Evolutionary conservation across 2,113 vertebrate species (phyloP), one percentile per base, ranked within the genome.

Genomic region (Anhinga anhinga): DNA sequence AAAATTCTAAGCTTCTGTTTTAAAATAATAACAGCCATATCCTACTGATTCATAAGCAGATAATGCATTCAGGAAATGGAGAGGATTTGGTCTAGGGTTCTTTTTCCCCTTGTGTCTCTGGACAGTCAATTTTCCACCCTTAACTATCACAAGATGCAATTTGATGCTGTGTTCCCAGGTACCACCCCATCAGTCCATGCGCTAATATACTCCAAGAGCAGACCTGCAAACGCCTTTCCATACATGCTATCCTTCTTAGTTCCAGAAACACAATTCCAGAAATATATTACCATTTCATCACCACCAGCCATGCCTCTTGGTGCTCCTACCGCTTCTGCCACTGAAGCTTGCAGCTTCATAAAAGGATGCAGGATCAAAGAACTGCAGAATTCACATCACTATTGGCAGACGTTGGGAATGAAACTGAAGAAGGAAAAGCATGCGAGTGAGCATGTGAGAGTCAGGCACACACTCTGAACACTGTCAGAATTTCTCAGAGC

Each of bases 161-260:
- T 23, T 74, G 29, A 12, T 50, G 42, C 53, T 29, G 6, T 15
- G 10, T 32, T 88, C 93, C 40, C 67, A 70, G n/a, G 13, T 82
- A 71, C 49, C n/a, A 52, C 26, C 30, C 52, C 32, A 9, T 14
- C 63, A n/a, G 34, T 15, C 15, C 29, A n/a, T 1, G 0, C 32
- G 40, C 2, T 3, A 23, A 44, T 15, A 61, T 2, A 29, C 40
- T 67, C 29, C 42, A 52, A 70, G 44, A 47, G 17, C 36, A 50
- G 55, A 88, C 16, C 38, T 36, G 32, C 17, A 50, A 59, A 66
- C 1, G 2, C 18, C 26, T 82, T 69, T 59, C 55, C 3, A 0
- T 40, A 23, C 0, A 0, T 8, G 18, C 21, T 38, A 0, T 45
- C 38, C 27, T 81, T 83, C 26, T 32, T 50, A 38, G 53, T 47